Conservation (phyloP, 2,888 invertebrate species). For the Agelastica alni region DNA sequence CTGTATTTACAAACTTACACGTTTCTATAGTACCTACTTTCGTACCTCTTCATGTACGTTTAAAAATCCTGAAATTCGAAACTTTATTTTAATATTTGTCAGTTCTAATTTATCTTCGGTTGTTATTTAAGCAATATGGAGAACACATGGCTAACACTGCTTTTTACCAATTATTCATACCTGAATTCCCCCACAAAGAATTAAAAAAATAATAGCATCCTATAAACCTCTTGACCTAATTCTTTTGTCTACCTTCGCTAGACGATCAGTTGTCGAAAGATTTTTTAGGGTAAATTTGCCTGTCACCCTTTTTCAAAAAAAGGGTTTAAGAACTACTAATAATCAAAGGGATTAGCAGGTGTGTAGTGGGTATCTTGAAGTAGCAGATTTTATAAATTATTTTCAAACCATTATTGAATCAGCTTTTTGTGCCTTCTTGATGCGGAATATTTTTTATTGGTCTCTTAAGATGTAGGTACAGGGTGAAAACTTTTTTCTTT, state of each 20-base stretch:
- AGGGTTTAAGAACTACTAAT: constrained; percentile 24
- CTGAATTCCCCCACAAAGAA: background rate
- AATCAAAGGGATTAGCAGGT: constrained; percentile 28
- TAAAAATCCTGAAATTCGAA: too few relatives aligned
- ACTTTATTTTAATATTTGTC: too few relatives aligned
- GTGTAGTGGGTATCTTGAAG: constrained; percentile 11
- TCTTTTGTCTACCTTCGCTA: constrained; percentile 20
- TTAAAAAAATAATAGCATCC: constrained; percentile 2
- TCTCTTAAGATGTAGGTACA: too few relatives aligned
- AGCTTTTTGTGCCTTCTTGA: constrained; percentile 6
- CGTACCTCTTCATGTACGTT: too few relatives aligned
- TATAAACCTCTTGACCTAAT: constrained; percentile 28
- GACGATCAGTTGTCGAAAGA: constrained; percentile 33
- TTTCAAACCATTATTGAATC: constrained; percentile 7
- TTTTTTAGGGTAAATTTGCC: constrained; percentile 36
- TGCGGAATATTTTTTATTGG: constrained; percentile 1
- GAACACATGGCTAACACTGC: background rate
- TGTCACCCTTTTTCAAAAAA: constrained; percentile 36
- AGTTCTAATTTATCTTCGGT: too few relatives aligned
- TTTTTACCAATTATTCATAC: background rate
- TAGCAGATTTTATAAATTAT: constrained; percentile 15
- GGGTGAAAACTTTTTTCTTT: too few relatives aligned
- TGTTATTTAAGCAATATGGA: too few relatives aligned
- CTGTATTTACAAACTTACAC: too few relatives aligned
- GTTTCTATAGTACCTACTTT: too few relatives aligned